Evolutionary conservation across 1,140 invertebrate species (phyloP).

Genomic region (Arion vulgaris): DNA sequence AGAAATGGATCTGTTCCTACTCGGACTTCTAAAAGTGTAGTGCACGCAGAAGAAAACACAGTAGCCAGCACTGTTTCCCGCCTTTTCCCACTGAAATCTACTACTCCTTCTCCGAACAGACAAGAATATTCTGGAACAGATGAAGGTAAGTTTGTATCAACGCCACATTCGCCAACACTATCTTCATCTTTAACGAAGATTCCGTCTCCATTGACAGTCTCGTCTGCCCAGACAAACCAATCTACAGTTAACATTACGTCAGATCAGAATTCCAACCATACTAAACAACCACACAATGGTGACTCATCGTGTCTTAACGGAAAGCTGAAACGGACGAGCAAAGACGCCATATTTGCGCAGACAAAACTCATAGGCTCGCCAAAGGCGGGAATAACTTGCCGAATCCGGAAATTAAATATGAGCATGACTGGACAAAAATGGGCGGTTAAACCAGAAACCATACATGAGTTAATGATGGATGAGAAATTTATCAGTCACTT

Average conservation of each 20-base stretch:
- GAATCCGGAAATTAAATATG: conserved; percentile 60
- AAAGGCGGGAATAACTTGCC: conserved; percentile 60
- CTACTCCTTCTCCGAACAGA: background rate
- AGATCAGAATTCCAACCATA: background rate
- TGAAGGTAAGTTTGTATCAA: background rate
- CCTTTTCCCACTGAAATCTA: conserved; percentile 21
- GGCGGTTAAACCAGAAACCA: conserved; percentile 62
- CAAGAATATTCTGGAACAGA: background rate
- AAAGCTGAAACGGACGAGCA: conserved; percentile 37
- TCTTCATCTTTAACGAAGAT: conserved; percentile 13
- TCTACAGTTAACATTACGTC: background rate
- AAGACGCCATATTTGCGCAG: conserved; percentile 51
- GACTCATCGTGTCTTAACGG: conserved; percentile 30
- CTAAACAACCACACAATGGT: conserved; percentile 24
- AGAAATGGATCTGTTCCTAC: background rate
- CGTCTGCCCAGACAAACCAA: conserved; percentile 7
- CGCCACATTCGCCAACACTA: background rate
- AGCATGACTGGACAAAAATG: conserved; percentile 57
- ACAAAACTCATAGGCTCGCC: conserved; percentile 56
- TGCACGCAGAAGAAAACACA: conserved; percentile 24
- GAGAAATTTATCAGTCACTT: conserved; percentile 87
- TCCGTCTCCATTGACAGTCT: background rate
- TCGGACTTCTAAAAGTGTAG: conserved; percentile 17
- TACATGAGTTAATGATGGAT: conserved; percentile 84
- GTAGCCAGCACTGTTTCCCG: conserved; percentile 7